Conservation (phyloP, 2,888 invertebrate species). For the Glyphotaelius pellucidus region DNA sequence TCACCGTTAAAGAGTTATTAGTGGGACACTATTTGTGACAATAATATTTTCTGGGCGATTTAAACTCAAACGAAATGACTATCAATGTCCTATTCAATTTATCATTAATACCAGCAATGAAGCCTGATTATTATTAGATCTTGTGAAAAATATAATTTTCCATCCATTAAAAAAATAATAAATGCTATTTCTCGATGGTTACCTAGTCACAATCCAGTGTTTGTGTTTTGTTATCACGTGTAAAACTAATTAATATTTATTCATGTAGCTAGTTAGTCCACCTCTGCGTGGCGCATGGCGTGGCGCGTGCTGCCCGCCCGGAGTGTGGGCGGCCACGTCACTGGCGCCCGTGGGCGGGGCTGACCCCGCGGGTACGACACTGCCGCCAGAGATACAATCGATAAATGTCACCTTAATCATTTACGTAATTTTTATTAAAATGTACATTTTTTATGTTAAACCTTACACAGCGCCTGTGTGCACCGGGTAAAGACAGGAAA, state of each 20-base stretch:
- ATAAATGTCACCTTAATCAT: neutral
- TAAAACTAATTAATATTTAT: neutral
- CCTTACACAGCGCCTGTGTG: no score
- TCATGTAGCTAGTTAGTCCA: neutral
- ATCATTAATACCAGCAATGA: no score
- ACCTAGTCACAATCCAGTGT: neutral
- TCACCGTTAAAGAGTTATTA: no score
- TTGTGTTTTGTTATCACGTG: neutral
- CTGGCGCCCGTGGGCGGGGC: neutral
- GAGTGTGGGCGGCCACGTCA: neutral
- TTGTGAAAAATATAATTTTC: no score
- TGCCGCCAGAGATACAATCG: neutral
- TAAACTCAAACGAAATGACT: no score
- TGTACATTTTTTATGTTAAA: no score
- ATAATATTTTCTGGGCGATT: no score
- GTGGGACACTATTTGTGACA: no score
- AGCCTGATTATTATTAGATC: no score
- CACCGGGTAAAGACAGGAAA: no score
- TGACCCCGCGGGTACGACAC: neutral
- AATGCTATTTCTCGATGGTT: neutral
- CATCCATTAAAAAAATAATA: neutral
- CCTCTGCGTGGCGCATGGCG: neutral
- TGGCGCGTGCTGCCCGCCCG: neutral
- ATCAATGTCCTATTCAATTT: no score
- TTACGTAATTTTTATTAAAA: no score